Evolutionary conservation across 2,888 invertebrate species (phyloP), one percentile per base, ranked within the genome.

Genomic region (Napeogenes inachia): DNA sequence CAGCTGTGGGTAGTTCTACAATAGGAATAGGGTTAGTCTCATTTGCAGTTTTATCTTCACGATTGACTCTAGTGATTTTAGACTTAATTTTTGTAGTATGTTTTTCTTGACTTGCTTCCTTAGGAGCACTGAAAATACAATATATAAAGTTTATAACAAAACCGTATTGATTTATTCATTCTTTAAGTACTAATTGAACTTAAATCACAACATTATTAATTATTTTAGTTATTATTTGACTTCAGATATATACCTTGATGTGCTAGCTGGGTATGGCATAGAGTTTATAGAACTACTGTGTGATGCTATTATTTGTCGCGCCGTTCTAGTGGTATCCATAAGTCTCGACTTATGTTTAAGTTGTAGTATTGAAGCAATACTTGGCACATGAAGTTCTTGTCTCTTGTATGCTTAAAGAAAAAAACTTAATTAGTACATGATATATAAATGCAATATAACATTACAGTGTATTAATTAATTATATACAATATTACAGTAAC

Each of bases 251-350:
- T 62, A 65, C 64, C 62, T 45, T 53, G 32, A 46, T 8, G 57
- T n/a, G 33, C n/a, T 56, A 13, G 10, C 38, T 73, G 76, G 75
- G 78, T 79, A 82, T 54, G 73, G 80, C 65, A 59, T 70, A 71
- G 73, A 82, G 71, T 72, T 81, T 54, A 69, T 80, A 70, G 70
- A 88, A 87, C 84, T 91, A 72, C 89, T 92, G 53, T 91, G 91
- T 2, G 89, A 89, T 2, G 89, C 91, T 13, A 93, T 92, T 56
- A 93, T 91, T 75, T 93, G 92, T 45, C 94, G 85, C 12, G 93
- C 93, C 8, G 91, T 88, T 63, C 91, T 91, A 0, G 94, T 94
- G 5, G 92, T 92, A 66, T 92, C 92, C 81, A 93, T 93, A 33
- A 94, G 79, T 55, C 91, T 81, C 33, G 92, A 84, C 80, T 91